Evolutionary conservation across 2,797 vertebrate species (phyloP), one percentile per base, ranked within the genome.

Genomic region (Gymnoscopelus braueri): DNA sequence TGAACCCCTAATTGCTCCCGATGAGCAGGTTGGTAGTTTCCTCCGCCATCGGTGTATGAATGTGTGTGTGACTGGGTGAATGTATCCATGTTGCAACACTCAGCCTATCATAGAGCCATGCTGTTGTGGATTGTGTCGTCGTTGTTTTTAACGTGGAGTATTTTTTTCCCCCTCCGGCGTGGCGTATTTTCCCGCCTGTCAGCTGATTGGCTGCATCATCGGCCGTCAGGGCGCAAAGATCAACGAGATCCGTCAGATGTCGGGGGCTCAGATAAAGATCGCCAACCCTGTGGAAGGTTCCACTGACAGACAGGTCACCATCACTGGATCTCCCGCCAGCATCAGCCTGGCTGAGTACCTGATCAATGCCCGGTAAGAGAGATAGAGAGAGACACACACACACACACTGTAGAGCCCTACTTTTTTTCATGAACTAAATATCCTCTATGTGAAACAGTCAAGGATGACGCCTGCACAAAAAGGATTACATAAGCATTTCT

Each of bases 231-330:
- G 97, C 67, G 94, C 96, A 84, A 98, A 98, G 93, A 98, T 98
- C 92, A 98, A 97, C 70, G 97, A 98, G 94, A 98, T 98, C 85
- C 95, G 96, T 88, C 96, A 97, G 95, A 98, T 98, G 96, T 98
- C 97, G 55, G 96, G 96, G 84, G 97, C 96, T 85, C 97, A 98
- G 94, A 98, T 98, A 92, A 98, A 98, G 92, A 97, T 97, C 85
- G 96, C 96, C 90, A 98, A 97, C 83, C 96, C 96, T 10, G 95
- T 97, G 89, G 96, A 98, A 86, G 97, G 97, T 55, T 97, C 96
- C 11, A 95, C 95, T 85, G 96, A 98, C 92, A 88, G 96, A 84
- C 96, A 97, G 95, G 96, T 98, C 83, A 97, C 97, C 90, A 98
- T 98, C 87, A 97, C 96, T 69, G 96, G 96, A 80, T 97, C 97